phyloP scores from a whole-genome alignment of 1,140 invertebrate species.

The Micrasema minimum region DNA sequence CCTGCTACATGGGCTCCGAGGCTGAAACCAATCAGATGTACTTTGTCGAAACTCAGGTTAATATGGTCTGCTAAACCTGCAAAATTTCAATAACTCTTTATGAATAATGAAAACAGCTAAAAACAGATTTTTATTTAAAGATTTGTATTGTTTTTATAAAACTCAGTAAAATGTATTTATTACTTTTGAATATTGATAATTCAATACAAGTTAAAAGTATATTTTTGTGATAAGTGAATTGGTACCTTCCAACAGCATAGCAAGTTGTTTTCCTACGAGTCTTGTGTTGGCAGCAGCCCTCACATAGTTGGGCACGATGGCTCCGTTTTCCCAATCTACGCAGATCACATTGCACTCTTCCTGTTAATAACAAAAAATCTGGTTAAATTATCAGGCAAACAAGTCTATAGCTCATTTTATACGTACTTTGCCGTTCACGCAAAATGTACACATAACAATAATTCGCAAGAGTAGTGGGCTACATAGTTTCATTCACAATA shows the following conservation, averaged over 20 bases:
- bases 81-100: neutral
- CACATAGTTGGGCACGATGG: conserved; percentile 91
- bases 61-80: conserved; percentile 69
- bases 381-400: conserved; percentile 1
- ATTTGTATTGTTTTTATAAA: no score
- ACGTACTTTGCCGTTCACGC: no score
- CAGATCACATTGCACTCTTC: conserved; percentile 91
- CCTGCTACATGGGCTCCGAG: conserved; percentile 93
- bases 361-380: conserved; percentile 65
- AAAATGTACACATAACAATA: no score
- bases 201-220: no score
- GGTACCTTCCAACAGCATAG: conserved; percentile 73
- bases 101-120: no score
- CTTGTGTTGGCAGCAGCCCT: conserved; percentile 92
- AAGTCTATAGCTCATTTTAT: no score
- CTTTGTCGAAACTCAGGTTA: conserved; percentile 73
- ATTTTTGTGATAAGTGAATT: no score
- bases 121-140: no score
- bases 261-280: conserved; percentile 90
- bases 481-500: no score
- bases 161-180: no score
- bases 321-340: conserved; percentile 94
- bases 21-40: conserved; percentile 93
- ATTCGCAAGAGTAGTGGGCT: no score
- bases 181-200: no score